phyloP scores from a whole-genome alignment of 2,888 invertebrate genomes.

The Ornithoptera alexandrae region DNA sequence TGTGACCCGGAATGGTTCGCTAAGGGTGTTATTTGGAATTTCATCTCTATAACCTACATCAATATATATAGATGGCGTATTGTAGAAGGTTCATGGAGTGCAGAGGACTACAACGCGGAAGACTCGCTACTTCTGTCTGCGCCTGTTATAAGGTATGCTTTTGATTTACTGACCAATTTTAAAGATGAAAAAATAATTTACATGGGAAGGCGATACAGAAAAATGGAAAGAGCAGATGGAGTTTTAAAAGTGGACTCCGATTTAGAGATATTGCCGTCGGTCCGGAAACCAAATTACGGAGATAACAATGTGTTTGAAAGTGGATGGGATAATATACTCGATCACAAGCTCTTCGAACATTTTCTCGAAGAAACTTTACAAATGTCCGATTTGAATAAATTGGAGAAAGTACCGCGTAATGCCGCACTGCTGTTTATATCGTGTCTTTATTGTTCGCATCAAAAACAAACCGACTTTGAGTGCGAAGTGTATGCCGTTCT shows the following conservation, averaged over 20 bases:
- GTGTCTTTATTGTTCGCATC: conserved; percentile 17
- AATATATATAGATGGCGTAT: conserved; percentile 16
- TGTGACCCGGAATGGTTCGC: conserved; percentile 24
- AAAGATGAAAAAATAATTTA: conserved; percentile 7
- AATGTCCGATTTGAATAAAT: neutral
- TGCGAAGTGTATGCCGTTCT: conserved; percentile 19
- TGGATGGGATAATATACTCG: conserved; percentile 25
- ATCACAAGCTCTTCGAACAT: conserved; percentile 25
- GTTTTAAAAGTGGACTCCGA: neutral
- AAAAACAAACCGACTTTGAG: neutral
- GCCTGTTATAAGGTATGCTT: conserved; percentile 25
- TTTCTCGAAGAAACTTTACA: conserved; percentile 19
- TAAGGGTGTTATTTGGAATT: conserved; percentile 17
- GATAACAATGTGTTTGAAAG: conserved; percentile 19
- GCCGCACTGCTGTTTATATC: conserved; percentile 27
- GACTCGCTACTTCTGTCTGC: conserved; percentile 17
- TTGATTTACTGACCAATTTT: conserved; percentile 27
- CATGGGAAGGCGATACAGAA: neutral
- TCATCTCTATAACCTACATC: conserved; percentile 20
- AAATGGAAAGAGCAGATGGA: neutral
- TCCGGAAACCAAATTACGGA: conserved; percentile 6
- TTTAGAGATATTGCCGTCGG: neutral
- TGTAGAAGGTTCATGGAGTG: conserved; percentile 17
- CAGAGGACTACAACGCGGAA: conserved; percentile 9
- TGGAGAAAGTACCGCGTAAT: conserved; percentile 9